Evolutionary conservation across 2,797 vertebrate genomes (phyloP), one percentile per base, ranked within the genome.

Genomic region (Mus spretus): DNA sequence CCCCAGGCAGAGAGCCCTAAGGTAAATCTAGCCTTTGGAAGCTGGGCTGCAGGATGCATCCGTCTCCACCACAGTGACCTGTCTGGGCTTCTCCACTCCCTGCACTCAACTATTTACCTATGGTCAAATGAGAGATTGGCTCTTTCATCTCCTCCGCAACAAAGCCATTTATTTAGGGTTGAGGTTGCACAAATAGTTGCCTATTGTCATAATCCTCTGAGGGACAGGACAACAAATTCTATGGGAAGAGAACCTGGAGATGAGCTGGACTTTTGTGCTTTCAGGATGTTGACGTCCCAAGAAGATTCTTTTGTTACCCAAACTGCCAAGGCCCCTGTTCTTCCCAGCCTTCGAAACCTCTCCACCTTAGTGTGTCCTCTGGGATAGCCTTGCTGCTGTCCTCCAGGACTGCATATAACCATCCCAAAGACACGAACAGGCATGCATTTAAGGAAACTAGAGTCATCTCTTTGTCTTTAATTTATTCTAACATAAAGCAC

Each of bases 131-230:
- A 17, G n/a, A 11, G 14, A 9, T 2, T 55, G 13, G 67, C 4
- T 31, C 24, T 17, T 87, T 28, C 2, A 11, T 79, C 79, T 86
- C 55, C 61, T 44, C n/a, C 53, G 15, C 44, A 19, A 20, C 22
- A 77, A 75, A 53, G 44, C 79, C 19, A 3, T 10, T 86, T 11
- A 13, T 11, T 81, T 47, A 37, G 1, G 34, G 26, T 12, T 12
- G 1, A 70, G 0, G 12, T 28, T 31, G 1, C 1, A 28, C 14
- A 40, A n/a, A 19, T 2, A 3, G 20, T 17, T 31, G 0, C 53
- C 26, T 19, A 37, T 1, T 1, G 6, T 15, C 2, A 1, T 1
- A 0, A 11, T 28, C 57, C n/a, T 59, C 31, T 1, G 0, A 0
- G 4, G 5, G 15, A 24, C 14, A 40, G 55, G 13, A 47, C 40